Percentiles rank a stretch among this genome's conserved stretches.
phyloP scores from a whole-genome alignment of 2,888 invertebrate genomes.

The Liposcelis brunnea region DNA sequence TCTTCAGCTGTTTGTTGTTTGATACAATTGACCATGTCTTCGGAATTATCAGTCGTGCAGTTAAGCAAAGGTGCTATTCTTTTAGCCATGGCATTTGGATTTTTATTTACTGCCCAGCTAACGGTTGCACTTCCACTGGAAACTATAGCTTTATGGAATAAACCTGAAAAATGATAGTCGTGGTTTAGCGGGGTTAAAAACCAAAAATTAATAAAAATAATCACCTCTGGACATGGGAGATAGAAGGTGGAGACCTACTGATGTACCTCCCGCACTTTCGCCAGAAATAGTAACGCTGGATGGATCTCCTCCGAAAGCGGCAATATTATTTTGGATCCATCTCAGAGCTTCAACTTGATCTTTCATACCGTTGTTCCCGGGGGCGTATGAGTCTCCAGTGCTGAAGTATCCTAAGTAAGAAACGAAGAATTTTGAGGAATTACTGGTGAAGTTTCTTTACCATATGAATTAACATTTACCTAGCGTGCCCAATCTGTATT shows the following conservation, averaged over 20 bases:
- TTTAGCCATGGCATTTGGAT: constrained; percentile 39
- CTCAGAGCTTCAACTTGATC: constrained; percentile 12
- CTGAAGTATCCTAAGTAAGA: constrained; percentile 15
- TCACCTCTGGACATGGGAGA: constrained; percentile 6
- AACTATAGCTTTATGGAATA: too few species aligned
- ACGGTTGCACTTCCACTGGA: too few species aligned
- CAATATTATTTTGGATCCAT: constrained; percentile 14
- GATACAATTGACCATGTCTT: constrained; percentile 40
- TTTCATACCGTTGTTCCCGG: constrained; percentile 14
- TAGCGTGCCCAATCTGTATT: constrained; percentile 16
- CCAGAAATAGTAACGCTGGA: constrained; percentile 15
- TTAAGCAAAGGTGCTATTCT: constrained; percentile 41
- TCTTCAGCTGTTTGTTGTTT: constrained; percentile 27
- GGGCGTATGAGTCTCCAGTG: constrained; percentile 12
- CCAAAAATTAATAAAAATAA: too few species aligned
- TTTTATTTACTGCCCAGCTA: constrained; percentile 31
- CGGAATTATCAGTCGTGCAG: constrained; percentile 35
- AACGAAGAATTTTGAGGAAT: constrained; percentile 11
- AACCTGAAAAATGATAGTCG: too few species aligned
- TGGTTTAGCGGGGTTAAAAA: too few species aligned
- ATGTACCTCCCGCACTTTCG: constrained; percentile 14
- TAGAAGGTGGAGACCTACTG: constrained; percentile 11
- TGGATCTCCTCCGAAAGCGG: constrained; percentile 13
- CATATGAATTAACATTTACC: too few species aligned
- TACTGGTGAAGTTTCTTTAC: too few species aligned